phyloP scores from a whole-genome alignment of 2,113 vertebrate species.

The Scomber japonicus region DNA sequence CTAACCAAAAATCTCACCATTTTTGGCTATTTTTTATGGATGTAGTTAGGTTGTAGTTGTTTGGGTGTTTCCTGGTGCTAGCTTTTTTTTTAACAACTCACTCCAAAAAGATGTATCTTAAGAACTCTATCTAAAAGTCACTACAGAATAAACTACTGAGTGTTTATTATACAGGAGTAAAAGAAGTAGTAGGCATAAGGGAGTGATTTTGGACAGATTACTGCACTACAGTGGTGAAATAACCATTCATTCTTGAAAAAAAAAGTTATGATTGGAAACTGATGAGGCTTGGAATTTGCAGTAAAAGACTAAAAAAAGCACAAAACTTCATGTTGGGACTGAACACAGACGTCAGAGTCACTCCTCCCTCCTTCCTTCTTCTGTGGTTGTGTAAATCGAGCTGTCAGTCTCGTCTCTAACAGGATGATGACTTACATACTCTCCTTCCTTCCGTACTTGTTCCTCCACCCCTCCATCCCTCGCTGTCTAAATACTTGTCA shows the following conservation, averaged over 20 bases:
- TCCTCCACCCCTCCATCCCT: slow-evolving; percentile 30
- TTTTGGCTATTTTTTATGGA: no score
- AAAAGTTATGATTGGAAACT: no score
- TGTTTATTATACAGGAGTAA: background rate
- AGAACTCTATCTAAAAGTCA: background rate
- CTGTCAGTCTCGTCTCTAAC: slow-evolving; percentile 57
- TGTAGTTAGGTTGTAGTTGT: no score
- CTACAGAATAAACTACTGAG: background rate
- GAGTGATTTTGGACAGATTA: background rate
- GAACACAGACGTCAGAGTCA: slow-evolving; percentile 18
- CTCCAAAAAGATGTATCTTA: background rate
- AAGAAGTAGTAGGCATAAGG: background rate
- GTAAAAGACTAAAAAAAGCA: slow-evolving; percentile 16
- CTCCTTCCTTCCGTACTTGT: slow-evolving; percentile 40
- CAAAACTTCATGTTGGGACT: slow-evolving; percentile 24
- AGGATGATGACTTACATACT: slow-evolving; percentile 68
- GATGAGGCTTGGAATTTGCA: no score
- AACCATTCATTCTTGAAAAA: no score
- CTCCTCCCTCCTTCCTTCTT: slow-evolving; percentile 11
- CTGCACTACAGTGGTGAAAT: background rate
- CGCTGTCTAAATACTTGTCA: slow-evolving; percentile 72
- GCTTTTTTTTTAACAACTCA: background rate
- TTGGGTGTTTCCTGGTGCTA: slow-evolving; percentile 16
- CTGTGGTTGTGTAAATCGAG: slow-evolving; percentile 55
- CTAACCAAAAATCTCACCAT: no score